phyloP scores from a whole-genome alignment of 2,797 vertebrate genomes.

The Enteromius treurensis region DNA sequence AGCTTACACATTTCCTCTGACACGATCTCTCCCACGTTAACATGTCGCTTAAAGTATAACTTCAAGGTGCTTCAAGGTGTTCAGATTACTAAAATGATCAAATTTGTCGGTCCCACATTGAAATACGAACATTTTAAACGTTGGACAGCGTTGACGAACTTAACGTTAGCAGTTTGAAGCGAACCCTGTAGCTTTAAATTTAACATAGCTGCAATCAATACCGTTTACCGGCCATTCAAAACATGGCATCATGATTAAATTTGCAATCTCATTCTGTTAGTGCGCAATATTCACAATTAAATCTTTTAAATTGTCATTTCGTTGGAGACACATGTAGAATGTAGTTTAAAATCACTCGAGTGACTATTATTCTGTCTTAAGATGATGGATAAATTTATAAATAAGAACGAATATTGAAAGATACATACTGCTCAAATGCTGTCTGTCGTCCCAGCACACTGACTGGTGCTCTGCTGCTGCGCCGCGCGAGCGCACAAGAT shows the following conservation, averaged over 20 bases:
- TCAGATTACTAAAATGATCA: not conserved
- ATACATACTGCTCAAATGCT: slow-evolving; percentile 12
- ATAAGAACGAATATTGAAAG: not conserved
- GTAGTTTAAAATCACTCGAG: not conserved
- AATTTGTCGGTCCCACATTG: not conserved
- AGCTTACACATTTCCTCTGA: not conserved
- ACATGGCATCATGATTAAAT: not conserved
- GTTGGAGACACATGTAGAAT: not conserved
- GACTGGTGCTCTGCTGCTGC: slow-evolving; percentile 11
- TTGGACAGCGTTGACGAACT: not conserved
- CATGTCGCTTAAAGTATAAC: not conserved
- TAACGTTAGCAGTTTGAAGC: not conserved
- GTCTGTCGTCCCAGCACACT: not conserved
- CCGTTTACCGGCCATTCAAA: not conserved
- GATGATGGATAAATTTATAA: not conserved
- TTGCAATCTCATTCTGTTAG: not conserved
- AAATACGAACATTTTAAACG: not conserved
- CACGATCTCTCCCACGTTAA: not conserved
- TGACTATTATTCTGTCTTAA: not conserved
- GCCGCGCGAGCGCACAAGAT: slow-evolving; percentile 2
- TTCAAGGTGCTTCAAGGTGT: not conserved
- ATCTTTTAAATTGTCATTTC: not conserved
- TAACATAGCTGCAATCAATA: not conserved
- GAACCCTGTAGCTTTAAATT: not conserved
- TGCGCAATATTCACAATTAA: not conserved